Conservation (phyloP, 2,113 vertebrate species). For the Neoarius graeffei region DNA sequence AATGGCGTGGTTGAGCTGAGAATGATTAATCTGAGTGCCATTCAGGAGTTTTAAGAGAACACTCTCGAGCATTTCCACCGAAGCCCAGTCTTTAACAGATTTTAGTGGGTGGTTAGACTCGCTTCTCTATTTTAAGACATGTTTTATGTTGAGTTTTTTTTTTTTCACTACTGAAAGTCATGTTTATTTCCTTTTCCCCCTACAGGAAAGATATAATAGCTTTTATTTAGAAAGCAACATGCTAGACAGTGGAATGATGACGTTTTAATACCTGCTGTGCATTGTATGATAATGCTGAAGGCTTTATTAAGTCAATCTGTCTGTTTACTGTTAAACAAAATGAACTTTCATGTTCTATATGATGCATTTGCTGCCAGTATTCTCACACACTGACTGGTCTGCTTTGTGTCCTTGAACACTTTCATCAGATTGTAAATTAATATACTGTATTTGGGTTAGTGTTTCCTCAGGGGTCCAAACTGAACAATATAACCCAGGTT, state of each 20-base stretch:
- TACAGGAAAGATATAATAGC: not conserved
- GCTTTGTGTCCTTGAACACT: not conserved
- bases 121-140: constrained; percentile 37
- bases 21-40: not conserved
- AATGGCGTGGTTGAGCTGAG: not conserved
- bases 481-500: not conserved
- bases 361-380: not conserved
- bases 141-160: not conserved
- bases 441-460: not conserved
- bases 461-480: not conserved
- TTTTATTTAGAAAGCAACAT: not conserved
- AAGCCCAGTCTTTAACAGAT: not conserved
- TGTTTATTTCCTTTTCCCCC: not conserved
- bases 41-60: not conserved
- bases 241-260: not conserved
- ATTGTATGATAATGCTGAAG: not conserved
- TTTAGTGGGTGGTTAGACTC: constrained; percentile 39
- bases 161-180: not conserved
- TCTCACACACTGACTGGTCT: not conserved
- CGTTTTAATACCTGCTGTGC: not conserved
- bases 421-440: not conserved
- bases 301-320: not conserved
- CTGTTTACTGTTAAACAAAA: not conserved
- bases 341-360: not conserved
- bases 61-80: constrained; percentile 1